A percentile compares a stretch with the other conserved stretches of the same genome.
These are phyloP conservation scores for Lophochroa leadbeateri DNA, from an alignment of 2,113 vertebrate genomes.

Conservation along the genomic window DNA sequence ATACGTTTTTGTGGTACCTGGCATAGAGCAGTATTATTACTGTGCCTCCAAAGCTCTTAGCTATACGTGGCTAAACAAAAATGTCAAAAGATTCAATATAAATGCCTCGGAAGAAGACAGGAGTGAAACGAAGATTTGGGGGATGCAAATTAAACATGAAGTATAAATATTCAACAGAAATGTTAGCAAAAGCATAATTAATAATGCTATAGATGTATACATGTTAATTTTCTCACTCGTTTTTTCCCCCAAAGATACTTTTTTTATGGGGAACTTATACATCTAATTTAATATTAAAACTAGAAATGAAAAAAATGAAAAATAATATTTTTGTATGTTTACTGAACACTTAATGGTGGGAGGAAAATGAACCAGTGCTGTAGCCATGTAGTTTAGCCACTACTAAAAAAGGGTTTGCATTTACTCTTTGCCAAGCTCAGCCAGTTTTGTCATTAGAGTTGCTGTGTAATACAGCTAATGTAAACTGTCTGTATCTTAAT, in stretches of 20 bases:
- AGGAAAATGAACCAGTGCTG: neutral
- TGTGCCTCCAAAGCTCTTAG: neutral
- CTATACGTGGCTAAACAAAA: neutral
- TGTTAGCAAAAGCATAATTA: neutral
- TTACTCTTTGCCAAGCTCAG: neutral
- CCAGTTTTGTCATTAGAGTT: neutral
- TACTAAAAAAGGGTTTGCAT: neutral
- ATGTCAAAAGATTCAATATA: slow-evolving; percentile 30
- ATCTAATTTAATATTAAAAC: neutral
- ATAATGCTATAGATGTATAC: neutral
- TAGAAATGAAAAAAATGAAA: neutral
- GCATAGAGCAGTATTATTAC: neutral
- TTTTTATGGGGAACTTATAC: neutral
- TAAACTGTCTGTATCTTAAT: neutral
- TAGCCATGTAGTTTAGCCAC: neutral
- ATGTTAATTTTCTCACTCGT: neutral
- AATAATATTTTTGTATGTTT: neutral
- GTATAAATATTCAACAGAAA: neutral
- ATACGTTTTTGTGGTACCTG: neutral
- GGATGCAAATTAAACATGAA: slow-evolving; percentile 20
- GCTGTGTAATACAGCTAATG: neutral
- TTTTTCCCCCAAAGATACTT: neutral
- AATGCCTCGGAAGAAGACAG: neutral
- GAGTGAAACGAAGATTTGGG: neutral
- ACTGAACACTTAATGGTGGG: neutral